Percentiles rank a stretch among this genome's conserved stretches.
Conservation (phyloP, 2,113 vertebrate species). For the Geothlypis trichas region DNA sequence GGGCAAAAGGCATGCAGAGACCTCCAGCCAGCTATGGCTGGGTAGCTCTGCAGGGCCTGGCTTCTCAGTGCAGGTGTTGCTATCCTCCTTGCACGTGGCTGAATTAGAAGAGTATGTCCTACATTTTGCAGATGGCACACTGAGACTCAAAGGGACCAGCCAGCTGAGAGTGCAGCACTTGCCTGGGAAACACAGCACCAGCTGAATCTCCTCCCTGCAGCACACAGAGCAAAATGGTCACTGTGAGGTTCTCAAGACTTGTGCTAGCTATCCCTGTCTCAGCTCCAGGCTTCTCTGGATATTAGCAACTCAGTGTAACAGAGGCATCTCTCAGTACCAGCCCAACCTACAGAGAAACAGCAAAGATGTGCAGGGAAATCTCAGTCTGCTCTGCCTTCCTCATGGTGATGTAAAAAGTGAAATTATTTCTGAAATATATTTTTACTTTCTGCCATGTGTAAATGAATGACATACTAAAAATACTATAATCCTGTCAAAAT, state of each 20-base stretch:
- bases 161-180: background rate
- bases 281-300: background rate
- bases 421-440: conserved; percentile 38
- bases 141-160: background rate
- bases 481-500: conserved; percentile 23
- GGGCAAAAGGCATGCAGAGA: background rate
- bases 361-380: background rate
- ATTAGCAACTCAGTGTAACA: background rate
- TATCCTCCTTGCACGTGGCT: background rate
- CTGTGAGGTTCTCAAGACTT: background rate
- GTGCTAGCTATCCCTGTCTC: fast-evolving
- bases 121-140: background rate
- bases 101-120: background rate
- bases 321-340: background rate
- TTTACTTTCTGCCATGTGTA: conserved; percentile 45
- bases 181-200: background rate
- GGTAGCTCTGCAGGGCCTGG: background rate
- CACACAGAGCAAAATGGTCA: background rate
- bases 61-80: background rate
- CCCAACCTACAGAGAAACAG: background rate
- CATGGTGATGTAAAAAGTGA: background rate
- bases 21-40: background rate
- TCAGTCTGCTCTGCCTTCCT: background rate
- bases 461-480: conserved; percentile 46
- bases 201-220: background rate